Conservation (phyloP, 2,113 vertebrate species). For the Eleginops maclovinus region DNA sequence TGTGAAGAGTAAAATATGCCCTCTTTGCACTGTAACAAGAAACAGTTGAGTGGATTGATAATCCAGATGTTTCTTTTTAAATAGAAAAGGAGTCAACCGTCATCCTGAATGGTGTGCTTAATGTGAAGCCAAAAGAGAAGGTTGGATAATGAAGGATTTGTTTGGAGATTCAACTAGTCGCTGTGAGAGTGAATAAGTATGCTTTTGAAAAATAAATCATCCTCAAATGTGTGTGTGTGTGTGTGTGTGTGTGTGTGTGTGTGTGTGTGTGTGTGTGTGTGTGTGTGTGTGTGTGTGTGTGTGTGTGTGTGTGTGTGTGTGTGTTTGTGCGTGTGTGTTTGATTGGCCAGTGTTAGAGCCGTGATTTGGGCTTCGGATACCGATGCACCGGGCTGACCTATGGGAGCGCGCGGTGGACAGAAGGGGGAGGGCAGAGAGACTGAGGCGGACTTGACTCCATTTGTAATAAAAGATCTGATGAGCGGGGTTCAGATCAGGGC, state of each 20-base stretch:
- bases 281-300: neutral
- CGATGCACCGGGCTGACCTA: conserved; percentile 62
- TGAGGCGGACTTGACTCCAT: conserved; percentile 69
- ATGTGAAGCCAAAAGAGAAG: neutral
- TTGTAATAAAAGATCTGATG: conserved; percentile 69
- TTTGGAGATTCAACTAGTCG: neutral
- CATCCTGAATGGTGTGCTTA: neutral
- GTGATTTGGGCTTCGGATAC: conserved; percentile 47
- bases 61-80: neutral
- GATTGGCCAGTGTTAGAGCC: conserved; percentile 62
- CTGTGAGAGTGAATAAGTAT: neutral
- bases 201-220: conserved; percentile 21
- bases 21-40: neutral
- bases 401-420: conserved; percentile 48
- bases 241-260: neutral
- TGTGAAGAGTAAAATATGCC: neutral
- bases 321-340: conserved; percentile 2
- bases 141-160: neutral
- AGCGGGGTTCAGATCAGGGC: conserved; percentile 57
- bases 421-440: conserved; percentile 61
- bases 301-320: neutral
- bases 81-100: neutral
- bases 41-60: neutral
- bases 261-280: neutral
- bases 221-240: neutral